Base-by-base conservation (phyloP, 2,113 vertebrate species). In the Solea solea region DNA sequence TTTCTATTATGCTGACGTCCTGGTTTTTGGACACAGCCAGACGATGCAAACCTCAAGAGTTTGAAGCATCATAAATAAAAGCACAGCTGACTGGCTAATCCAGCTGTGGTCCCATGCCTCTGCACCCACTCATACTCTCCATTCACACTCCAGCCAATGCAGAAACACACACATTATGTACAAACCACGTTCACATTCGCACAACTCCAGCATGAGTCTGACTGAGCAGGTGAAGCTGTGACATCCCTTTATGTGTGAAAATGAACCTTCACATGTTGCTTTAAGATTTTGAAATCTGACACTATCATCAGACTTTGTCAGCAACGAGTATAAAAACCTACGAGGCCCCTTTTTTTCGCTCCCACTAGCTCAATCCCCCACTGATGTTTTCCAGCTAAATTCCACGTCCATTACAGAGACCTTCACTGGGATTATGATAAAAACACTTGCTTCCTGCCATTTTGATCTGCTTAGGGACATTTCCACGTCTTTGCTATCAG, bases 381-480 rank as follows among this genome's bases (percentile, higher is more conserved):
- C 49, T 78, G 69, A 82, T 74, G 76, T 42, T 75, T 78, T 76
- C 51, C 89, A 88, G 75, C 58, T 9, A 76, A 81, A 81, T 90
- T 90, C 90, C 83, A 73, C 11, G 78, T 89, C 67, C 50, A 82
- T 69, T 64, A 89, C 90, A 80, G 74, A 83, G 84, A 88, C 78
- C 63, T 82, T 85, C 13, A 58, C 82, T 66, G 89, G 90, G 88
- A 84, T 88, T 81, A 81, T 72, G 85, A 93, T 94, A 88, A 93
- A 83, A 94, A 88, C 3, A 5, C 70, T 82, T 0, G 71, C 74
- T 95, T 94, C 93, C 93, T 93, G 92, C 77, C 81, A 78, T 90
- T 94, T 90, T 93, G 89, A 95, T 88, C 82, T 92, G 91, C 95
- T 90, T 82, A 21, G 84, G 80, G 80, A 76, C 76, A 58, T 74